Percentiles rank a stretch among this genome's conserved stretches.
phyloP scores from a whole-genome alignment of 1,140 invertebrate species.

The Papilio aristodemus region DNA sequence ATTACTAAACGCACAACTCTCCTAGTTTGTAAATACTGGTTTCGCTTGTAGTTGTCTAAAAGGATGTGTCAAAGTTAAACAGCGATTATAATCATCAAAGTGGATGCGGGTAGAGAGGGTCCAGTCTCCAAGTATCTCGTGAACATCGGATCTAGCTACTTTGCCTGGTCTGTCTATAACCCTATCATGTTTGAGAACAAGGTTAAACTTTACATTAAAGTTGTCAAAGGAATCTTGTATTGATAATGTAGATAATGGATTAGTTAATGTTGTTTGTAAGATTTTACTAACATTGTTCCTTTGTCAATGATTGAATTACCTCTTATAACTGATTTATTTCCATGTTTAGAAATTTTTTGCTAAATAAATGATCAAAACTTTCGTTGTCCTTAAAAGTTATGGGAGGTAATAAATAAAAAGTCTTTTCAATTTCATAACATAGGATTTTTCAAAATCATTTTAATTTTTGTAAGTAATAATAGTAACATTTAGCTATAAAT shows the following conservation, averaged over 20 bases:
- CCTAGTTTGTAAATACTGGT: constrained; percentile 51
- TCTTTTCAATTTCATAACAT: not conserved
- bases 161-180: constrained; percentile 54
- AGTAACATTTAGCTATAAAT: not conserved
- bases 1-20: constrained; percentile 59
- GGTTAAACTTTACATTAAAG: constrained; percentile 23
- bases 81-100: constrained; percentile 58
- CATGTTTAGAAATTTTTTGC: not conserved
- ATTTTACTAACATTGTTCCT: not conserved
- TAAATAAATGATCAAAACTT: not conserved
- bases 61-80: constrained; percentile 59
- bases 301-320: not conserved
- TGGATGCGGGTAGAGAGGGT: constrained; percentile 59
- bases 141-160: constrained; percentile 54
- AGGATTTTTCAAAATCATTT: no score
- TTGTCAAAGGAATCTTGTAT: constrained; percentile 40
- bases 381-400: not conserved
- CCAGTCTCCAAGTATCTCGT: constrained; percentile 75
- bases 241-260: not conserved
- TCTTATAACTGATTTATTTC: not conserved
- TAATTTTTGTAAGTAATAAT: not conserved
- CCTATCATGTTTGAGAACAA: constrained; percentile 33
- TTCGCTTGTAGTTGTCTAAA: constrained; percentile 63
- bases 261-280: no score
- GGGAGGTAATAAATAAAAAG: not conserved